A percentile compares a stretch with the other conserved stretches of the same genome.
Evolutionary conservation across 2,888 invertebrate species (phyloP).

Genomic region (Machimus rusticus): DNA sequence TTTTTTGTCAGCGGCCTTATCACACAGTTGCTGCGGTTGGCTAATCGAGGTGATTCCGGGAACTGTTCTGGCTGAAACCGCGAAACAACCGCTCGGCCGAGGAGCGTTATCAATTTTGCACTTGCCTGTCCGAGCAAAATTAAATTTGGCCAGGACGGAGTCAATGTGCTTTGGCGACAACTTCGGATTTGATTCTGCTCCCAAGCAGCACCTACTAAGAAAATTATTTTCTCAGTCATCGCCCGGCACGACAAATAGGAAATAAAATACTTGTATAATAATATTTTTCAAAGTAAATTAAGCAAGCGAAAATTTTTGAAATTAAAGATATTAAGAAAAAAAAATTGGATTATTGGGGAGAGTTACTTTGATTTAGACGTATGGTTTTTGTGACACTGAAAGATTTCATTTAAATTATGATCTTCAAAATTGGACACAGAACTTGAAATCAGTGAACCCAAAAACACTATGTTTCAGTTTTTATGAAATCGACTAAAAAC

Average conservation of each 20-base stretch:
- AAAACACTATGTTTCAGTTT: too few species aligned
- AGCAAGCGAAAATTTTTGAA: neutral
- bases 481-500: too few species aligned
- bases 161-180: neutral
- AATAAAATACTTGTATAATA: neutral
- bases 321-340: neutral
- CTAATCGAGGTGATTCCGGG: neutral
- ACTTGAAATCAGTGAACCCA: too few species aligned
- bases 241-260: neutral
- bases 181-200: neutral
- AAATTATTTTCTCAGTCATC: neutral
- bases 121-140: neutral
- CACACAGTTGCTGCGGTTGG: neutral
- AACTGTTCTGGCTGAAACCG: neutral
- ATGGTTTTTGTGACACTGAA: too few species aligned
- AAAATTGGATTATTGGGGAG: neutral
- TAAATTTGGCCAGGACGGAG: neutral
- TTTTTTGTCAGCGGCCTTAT: conserved; percentile 9
- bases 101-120: conserved; percentile 1
- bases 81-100: neutral
- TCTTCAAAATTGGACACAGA: too few species aligned
- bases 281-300: neutral
- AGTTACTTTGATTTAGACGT: too few species aligned
- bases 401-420: too few species aligned
- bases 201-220: neutral